These are phyloP conservation scores for Neotoma lepida DNA, from an alignment of 2,113 vertebrate genomes.

Conservation along the genomic window DNA sequence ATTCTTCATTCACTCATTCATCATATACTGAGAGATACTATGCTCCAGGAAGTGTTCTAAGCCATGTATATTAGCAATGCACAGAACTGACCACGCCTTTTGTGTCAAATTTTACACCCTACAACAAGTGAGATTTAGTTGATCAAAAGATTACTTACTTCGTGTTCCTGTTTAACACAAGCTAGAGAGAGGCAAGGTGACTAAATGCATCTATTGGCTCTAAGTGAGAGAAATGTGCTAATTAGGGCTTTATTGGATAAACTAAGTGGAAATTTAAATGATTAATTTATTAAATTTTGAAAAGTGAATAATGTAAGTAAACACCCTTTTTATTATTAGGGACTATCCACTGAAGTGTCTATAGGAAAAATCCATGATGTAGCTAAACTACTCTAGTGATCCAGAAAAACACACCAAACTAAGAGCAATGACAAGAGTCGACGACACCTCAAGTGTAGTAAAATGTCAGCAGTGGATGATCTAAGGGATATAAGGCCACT, in stretches of 20 bases:
- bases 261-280: slow-evolving; percentile 28
- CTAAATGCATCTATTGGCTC: neutral
- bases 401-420: neutral
- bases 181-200: neutral
- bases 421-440: neutral
- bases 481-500: neutral
- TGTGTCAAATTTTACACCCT: neutral
- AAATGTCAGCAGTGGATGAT: neutral
- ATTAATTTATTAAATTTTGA: neutral
- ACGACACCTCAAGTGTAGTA: neutral
- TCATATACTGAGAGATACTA: neutral
- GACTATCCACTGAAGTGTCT: neutral
- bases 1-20: neutral
- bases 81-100: neutral
- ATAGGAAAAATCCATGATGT: neutral
- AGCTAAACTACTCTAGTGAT: neutral
- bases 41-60: neutral
- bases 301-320: neutral
- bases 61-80: neutral
- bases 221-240: neutral
- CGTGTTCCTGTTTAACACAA: neutral
- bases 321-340: neutral
- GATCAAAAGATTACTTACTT: neutral
- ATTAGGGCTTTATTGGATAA: neutral
- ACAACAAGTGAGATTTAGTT: neutral